Evolutionary conservation across 2,797 vertebrate species (phyloP), one percentile per base, ranked within the genome.

Genomic region (Xerus rutilus): DNA sequence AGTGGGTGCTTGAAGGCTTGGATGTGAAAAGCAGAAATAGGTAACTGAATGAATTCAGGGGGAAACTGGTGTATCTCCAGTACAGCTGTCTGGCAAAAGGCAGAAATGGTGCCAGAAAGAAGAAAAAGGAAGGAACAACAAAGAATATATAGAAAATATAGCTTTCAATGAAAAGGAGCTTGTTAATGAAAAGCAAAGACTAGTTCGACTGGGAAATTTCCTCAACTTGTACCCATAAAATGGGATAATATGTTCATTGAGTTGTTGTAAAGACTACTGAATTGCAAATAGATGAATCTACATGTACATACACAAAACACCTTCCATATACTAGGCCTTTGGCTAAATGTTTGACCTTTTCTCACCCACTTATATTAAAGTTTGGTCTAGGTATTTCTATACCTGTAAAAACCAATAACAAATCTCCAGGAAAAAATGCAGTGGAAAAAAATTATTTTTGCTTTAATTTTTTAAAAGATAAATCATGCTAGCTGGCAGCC

Each of bases 391-490:
- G 65, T 89, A 69, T 86, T 79, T 93, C 52, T 79, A n/a, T 72
- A 49, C 1, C 45, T 77, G 45, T 45, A 32, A 86, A 91, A 74
- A 81, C 15, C 47, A 81, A 67, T 81, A 49, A 79, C 7, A 52
- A 67, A 90, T 93, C 90, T 88, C 72, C 69, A 76, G 28, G 18
- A 67, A 89, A 57, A 25, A 25, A 62, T 78, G 3, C 4, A 30
- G 7, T 28, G 23, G 17, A 62, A 18, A 85, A 85, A 39, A 77
- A 52, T 82, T 81, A 77, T 74, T 79, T 95, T 86, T 47, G 73
- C 32, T 93, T 69, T 85, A 49, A 86, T 32, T 86, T 95, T 86
- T 89, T 28, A 91, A 67, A 87, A 77, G 7, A 67, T 52, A 73
- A 84, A 11, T 15, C 89, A 73, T 39, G 7, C 30, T 95, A 81